A percentile compares a stretch with the other conserved stretches of the same genome.
These are phyloP conservation scores for Sinocyclocheilus anshuiensis DNA, from an alignment of 2,113 vertebrate species.

Conservation along the genomic window DNA sequence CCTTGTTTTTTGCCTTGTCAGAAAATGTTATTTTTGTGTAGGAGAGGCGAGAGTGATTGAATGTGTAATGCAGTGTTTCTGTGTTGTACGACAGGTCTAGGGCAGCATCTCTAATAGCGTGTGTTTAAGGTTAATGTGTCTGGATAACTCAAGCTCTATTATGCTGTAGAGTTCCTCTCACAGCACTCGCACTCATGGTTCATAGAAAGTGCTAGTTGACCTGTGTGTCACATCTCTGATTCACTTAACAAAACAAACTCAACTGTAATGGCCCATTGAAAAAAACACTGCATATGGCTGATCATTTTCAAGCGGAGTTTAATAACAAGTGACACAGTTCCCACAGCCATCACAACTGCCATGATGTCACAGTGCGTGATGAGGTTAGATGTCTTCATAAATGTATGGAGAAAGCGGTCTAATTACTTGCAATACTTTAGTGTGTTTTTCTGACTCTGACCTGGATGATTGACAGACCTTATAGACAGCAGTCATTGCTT, in stretches of 20 bases:
- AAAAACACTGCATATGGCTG: not conserved
- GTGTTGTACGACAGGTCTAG: not conserved
- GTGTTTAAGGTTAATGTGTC: conserved; percentile 24
- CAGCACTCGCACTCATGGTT: not conserved
- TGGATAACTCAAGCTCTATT: conserved; percentile 22
- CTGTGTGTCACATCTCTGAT: conserved; percentile 23
- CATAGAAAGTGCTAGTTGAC: conserved; percentile 28
- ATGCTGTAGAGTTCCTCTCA: not conserved
- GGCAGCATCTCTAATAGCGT: not conserved
- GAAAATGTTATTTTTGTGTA: not conserved
- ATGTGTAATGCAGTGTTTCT: not conserved
- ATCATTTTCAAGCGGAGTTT: not conserved
- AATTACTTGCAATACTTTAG: too few species aligned
- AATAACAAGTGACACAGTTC: not conserved
- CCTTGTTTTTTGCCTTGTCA: not conserved
- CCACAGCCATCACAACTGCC: not conserved
- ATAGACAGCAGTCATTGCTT: too few species aligned
- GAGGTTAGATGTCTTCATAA: not conserved
- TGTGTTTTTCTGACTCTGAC: too few species aligned
- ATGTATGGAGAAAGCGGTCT: not conserved
- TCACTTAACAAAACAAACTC: conserved; percentile 19
- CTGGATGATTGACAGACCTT: too few species aligned
- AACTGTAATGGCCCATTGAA: not conserved
- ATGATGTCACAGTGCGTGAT: too few species aligned
- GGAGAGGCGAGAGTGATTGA: not conserved